Evolutionary conservation across 2,888 invertebrate genomes (phyloP), one percentile per base, ranked within the genome.

Genomic region (Machimus atricapillus): DNA sequence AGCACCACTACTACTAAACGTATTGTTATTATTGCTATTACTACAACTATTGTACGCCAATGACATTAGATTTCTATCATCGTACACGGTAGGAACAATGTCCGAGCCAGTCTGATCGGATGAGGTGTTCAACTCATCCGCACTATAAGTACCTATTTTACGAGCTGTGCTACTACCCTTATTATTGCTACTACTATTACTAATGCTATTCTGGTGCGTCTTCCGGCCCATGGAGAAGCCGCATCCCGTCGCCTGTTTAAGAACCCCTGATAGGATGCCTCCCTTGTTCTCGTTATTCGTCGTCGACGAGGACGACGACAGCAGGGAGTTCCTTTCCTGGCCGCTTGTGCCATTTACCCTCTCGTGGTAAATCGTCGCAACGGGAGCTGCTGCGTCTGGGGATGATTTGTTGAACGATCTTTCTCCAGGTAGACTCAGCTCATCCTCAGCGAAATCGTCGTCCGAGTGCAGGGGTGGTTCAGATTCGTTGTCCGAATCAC

Each of bases 381-480:
- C 91, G 19, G 90, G 89, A 87, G 88, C 88, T 76, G 89, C 82
- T 5, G 89, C 89, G 1, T 88, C 88, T 16, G 89, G 77, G 8
- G 89, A 86, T 52, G 91, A 89, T 90, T 92, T 93, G 88, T 91
- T 91, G 88, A 92, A 92, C 27, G 90, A 90, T 88, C 91, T 90
- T 85, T 92, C 93, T 86, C 94, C 94, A 0, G 93, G 94, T 89
- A 94, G 91, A 88, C 94, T 96, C 16, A 97, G 93, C 91, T 97
- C 97, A 91, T 97, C 97, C 92, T 97, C 97, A 81, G 97, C 97
- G 91, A 97, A 97, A 90, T 97, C 97, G 90, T 97, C 97, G 91
- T 97, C 97, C 90, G 96, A 96, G 90, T 95, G 95, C 56, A 95
- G 94, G 14, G 95, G 95, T 1, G 94, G 93, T 89, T 94, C 94